These are phyloP conservation scores for Rotaria socialis DNA, from an alignment of 2,888 invertebrate genomes.

Conservation along the genomic window DNA sequence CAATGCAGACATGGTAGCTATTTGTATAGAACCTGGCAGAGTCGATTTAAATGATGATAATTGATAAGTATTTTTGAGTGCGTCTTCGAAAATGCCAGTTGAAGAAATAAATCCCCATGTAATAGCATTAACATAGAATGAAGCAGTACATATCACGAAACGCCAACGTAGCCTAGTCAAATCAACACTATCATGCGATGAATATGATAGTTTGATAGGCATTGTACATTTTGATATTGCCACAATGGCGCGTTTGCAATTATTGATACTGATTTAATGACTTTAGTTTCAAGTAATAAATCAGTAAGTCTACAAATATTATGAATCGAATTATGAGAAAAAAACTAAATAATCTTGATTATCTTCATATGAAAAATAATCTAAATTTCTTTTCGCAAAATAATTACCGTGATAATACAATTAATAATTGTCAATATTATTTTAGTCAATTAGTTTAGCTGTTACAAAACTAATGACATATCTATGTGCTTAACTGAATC, in stretches of 20 bases:
- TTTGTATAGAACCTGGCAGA: not conserved
- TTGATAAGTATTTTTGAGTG: not conserved
- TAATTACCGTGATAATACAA: no score
- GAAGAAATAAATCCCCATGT: slow-evolving; percentile 28
- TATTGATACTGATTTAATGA: not conserved
- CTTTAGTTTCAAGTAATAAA: no score
- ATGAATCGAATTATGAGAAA: no score
- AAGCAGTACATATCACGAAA: slow-evolving; percentile 2
- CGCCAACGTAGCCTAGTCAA: not conserved
- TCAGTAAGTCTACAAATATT: no score
- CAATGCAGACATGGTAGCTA: not conserved
- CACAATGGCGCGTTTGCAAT: not conserved
- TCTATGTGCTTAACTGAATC: no score
- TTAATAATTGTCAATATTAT: no score
- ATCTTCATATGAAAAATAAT: no score
- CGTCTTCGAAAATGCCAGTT: slow-evolving; percentile 17
- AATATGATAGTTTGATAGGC: not conserved
- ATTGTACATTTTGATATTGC: not conserved
- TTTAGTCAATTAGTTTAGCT: no score
- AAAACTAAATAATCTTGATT: no score
- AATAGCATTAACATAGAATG: slow-evolving; percentile 30
- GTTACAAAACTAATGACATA: no score
- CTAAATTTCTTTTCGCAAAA: no score
- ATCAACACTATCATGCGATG: not conserved
- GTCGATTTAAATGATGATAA: slow-evolving; percentile 9